Conservation (phyloP, 2,797 vertebrate genomes). For the Alauda arvensis region DNA sequence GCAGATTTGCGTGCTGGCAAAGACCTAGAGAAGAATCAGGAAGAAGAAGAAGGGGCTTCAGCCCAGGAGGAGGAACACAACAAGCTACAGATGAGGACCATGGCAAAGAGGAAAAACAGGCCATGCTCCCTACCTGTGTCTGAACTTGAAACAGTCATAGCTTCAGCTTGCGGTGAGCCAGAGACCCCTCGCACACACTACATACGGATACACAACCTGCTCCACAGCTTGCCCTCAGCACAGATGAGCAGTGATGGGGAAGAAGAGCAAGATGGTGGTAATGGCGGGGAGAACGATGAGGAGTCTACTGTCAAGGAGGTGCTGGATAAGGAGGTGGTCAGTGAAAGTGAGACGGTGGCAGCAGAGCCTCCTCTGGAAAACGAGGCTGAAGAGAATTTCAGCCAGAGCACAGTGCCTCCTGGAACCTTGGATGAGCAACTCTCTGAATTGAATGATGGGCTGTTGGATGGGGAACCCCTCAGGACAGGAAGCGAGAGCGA, state of each 20-base stretch:
- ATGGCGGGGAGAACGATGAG: constrained; percentile 66
- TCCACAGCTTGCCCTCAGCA: constrained; percentile 90
- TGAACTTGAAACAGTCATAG: constrained; percentile 92
- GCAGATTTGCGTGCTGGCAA: constrained; percentile 31
- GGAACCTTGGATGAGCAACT: constrained; percentile 80
- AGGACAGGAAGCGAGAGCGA: constrained; percentile 84
- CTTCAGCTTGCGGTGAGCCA: constrained; percentile 86
- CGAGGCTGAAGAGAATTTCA: constrained; percentile 70
- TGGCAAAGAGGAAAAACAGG: constrained; percentile 80
- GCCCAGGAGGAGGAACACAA: constrained; percentile 53
- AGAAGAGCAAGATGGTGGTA: constrained; percentile 56
- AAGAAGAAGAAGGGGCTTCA: constrained; percentile 63
- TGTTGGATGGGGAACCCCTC: constrained; percentile 76
- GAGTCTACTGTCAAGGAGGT: constrained; percentile 72
- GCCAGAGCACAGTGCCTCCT: constrained; percentile 69
- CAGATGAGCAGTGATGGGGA: constrained; percentile 67
- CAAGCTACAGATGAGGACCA: constrained; percentile 68
- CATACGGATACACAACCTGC: constrained; percentile 92
- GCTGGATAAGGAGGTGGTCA: constrained; percentile 71
- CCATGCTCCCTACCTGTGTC: constrained; percentile 93
- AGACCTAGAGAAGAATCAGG: constrained; percentile 60
- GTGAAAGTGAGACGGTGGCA: constrained; percentile 70
- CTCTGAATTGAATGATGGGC: constrained; percentile 75
- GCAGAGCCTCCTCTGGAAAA: constrained; percentile 56
- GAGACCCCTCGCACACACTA: constrained; percentile 95